Conservation (phyloP, 64 coral and sea anemone genomes). For the Pachyseris speciosa region DNA sequence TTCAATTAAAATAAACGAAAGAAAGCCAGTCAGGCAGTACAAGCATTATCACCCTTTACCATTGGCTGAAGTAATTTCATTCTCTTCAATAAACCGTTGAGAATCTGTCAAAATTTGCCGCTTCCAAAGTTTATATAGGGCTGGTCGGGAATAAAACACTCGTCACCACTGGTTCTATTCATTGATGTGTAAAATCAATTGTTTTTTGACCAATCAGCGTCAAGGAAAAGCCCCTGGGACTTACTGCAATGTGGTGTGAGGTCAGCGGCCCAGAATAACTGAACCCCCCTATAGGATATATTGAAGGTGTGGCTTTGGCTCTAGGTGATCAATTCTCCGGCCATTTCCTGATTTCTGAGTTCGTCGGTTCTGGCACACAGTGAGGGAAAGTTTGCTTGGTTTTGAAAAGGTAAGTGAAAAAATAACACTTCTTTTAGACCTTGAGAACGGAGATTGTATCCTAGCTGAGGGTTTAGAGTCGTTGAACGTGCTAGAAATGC, state of each 20-base stretch:
- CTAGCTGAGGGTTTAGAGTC: constrained; percentile 7
- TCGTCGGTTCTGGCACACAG: constrained; percentile 72
- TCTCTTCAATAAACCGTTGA: neutral
- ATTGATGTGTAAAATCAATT: constrained; percentile 48
- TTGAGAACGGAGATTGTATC: neutral
- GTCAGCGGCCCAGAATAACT: constrained; percentile 68
- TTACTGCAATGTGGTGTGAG: constrained; percentile 49
- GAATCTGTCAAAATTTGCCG: neutral
- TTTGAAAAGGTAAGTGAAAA: constrained; percentile 62
- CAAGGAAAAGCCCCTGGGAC: constrained; percentile 44
- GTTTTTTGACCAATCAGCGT: constrained; percentile 71
- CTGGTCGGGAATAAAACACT: constrained; percentile 37
- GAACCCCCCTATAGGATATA: constrained; percentile 83
- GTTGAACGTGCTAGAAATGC: neutral
- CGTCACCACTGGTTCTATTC: constrained; percentile 29
- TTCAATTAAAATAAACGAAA: neutral
- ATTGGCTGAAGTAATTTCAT: neutral
- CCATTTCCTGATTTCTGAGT: constrained; percentile 77
- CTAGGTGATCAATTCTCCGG: constrained; percentile 66
- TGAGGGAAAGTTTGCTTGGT: constrained; percentile 49
- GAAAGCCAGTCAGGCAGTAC: neutral
- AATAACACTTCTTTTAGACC: constrained; percentile 1
- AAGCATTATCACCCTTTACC: neutral
- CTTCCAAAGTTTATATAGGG: constrained; percentile 8
- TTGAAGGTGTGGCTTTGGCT: constrained; percentile 82